These are phyloP conservation scores for Troilus luridus DNA, from an alignment of 2,888 invertebrate genomes.

Conservation along the genomic window DNA sequence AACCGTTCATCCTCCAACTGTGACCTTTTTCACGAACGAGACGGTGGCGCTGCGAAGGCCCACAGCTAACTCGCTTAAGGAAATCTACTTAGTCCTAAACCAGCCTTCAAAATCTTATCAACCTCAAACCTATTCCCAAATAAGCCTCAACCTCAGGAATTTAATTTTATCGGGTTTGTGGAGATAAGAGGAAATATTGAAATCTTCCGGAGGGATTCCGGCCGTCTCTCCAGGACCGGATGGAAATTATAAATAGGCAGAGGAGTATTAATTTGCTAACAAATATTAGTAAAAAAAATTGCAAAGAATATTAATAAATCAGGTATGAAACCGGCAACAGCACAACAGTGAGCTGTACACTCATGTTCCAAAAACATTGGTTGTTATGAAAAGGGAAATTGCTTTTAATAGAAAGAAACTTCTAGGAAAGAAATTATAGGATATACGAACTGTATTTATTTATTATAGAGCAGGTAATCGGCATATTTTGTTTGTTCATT, in stretches of 20 bases:
- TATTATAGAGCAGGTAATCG: no score
- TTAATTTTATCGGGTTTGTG: constrained; percentile 33
- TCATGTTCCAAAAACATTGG: no score
- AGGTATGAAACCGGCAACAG: no score
- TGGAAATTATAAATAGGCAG: neutral
- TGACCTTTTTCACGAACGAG: constrained; percentile 20
- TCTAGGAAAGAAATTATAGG: no score
- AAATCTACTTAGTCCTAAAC: constrained; percentile 45
- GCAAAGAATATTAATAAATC: neutral
- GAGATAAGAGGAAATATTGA: constrained; percentile 28
- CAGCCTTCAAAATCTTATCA: constrained; percentile 49
- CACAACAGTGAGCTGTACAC: no score
- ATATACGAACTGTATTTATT: no score
- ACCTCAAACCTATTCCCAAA: constrained; percentile 46
- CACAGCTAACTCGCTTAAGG: neutral
- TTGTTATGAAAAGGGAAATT: no score
- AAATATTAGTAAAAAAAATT: neutral
- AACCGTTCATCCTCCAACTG: neutral
- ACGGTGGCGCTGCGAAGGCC: neutral
- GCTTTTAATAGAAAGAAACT: no score
- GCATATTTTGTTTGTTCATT: no score
- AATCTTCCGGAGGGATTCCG: neutral
- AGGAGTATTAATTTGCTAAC: neutral
- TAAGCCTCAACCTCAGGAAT: constrained; percentile 41
- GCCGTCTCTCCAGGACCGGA: neutral